Conservation (phyloP, 1,140 invertebrate genomes). For the Episyrphus balteatus region DNA sequence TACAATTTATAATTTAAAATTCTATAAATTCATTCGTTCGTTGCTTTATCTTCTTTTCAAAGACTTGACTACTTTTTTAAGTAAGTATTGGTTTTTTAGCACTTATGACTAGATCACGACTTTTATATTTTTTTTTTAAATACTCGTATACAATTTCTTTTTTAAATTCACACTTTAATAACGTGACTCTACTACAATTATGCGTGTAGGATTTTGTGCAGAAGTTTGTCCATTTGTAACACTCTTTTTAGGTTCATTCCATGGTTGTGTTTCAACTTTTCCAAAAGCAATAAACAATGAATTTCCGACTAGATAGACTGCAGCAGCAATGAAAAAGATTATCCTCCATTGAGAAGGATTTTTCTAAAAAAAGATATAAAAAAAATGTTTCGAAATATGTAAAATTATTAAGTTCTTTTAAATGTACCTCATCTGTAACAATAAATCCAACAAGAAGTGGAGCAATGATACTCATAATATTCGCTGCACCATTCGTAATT, state of each 20-base stretch:
- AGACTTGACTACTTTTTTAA: no score
- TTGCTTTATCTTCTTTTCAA: no score
- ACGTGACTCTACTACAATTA: no score
- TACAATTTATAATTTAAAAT: no score
- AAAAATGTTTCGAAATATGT: background rate
- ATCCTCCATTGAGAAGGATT: constrained; percentile 49
- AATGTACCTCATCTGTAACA: constrained; percentile 45
- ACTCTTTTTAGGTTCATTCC: constrained; percentile 41
- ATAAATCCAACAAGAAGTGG: constrained; percentile 48
- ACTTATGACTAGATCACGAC: no score
- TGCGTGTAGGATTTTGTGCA: no score
- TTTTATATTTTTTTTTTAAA: no score
- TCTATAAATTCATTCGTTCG: no score
- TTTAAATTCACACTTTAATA: no score
- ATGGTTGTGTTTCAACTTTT: constrained; percentile 44
- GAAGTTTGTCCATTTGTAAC: no score
- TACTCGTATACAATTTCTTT: no score
- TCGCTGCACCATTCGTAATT: constrained; percentile 59
- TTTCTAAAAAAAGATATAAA: constrained; percentile 20
- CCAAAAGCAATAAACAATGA: constrained; percentile 52
- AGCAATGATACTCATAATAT: constrained; percentile 53
- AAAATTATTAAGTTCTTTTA: background rate
- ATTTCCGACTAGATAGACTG: constrained; percentile 51
- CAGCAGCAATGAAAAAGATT: constrained; percentile 58
- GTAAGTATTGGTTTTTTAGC: no score